Evolutionary conservation across 2,888 invertebrate species (phyloP), one percentile per base, ranked within the genome.

Genomic region (Criorhina ranunculi): DNA sequence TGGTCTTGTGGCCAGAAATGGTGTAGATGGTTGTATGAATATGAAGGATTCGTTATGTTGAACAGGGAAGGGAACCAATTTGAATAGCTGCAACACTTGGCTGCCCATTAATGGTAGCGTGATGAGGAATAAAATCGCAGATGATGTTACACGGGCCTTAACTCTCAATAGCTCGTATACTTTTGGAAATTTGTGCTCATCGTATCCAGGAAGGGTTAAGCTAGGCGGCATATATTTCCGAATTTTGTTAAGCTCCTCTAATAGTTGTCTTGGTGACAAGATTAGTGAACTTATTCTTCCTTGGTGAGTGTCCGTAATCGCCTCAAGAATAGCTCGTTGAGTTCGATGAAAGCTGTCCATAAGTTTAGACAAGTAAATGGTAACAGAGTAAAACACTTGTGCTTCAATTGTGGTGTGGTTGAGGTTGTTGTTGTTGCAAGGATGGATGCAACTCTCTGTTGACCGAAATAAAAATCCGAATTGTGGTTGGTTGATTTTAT

Each of bases 161-260:
- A 37, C 37, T 37, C 37, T 37, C n/a, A 37, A 37, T n/a, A 37
- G 37, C n/a, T 37, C n/a, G 46, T 24, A 46, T 11, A 37, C 11
- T 11, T 55, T 55, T 35, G 35, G 37, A 19, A 57, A 19, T 19
- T 57, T 57, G 7, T 57, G 33, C n/a, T 37, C 19, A 37, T 57
- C n/a, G 5, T 37, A 37, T 57, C 57, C 57, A 37, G 37, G 59
- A 59, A 40, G 8, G 0, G 24, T 40, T 40, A 59, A n/a, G 37
- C 15, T 40, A 24, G 40, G 2, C 40, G 40, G 40, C 40, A 59
- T 51, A 24, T 31, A 12, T 51, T 12, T 51, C 12, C 51, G 51
- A 5, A 51, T 51, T 51, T 31, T 24, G 51, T 31, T 51, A n/a
- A 51, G n/a, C n/a, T 51, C 29, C 29, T 51, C n/a, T 4, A 8